Conservation (phyloP, 2,113 vertebrate genomes). For the Brachirus orientalis region DNA sequence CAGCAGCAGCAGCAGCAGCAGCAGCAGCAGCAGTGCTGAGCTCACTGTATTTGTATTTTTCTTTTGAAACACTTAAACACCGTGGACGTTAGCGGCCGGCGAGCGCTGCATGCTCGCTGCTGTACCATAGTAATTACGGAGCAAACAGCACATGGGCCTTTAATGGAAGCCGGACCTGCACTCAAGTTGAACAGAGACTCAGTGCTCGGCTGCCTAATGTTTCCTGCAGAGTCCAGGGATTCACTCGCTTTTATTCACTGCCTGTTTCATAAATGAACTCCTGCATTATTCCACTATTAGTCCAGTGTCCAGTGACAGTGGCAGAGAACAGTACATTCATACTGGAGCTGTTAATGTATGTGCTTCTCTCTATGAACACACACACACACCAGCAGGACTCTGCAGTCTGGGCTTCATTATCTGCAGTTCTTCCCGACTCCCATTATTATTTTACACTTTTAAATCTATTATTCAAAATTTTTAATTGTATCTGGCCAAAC, state of each 20-base stretch:
- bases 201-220: slow-evolving; percentile 11
- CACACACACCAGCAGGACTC: background rate
- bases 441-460: too few species aligned
- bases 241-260: slow-evolving; percentile 14
- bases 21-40: background rate
- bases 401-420: too few species aligned
- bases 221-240: slow-evolving; percentile 47
- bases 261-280: slow-evolving; percentile 46
- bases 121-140: slow-evolving; percentile 56
- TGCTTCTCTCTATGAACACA: background rate
- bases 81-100: slow-evolving; percentile 39
- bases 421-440: too few species aligned
- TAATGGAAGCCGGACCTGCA: slow-evolving; percentile 55
- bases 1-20: too few species aligned
- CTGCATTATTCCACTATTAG: slow-evolving; percentile 41
- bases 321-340: background rate
- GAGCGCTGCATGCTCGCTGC: slow-evolving; percentile 30
- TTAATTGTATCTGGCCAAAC: too few species aligned
- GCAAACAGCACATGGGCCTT: slow-evolving; percentile 52
- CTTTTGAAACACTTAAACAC: slow-evolving; percentile 40
- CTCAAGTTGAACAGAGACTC: slow-evolving; percentile 54
- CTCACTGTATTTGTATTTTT: slow-evolving; percentile 1
- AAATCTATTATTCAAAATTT: too few species aligned
- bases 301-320: slow-evolving; percentile 28
- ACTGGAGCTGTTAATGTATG: background rate